Evolutionary conservation across 1,140 invertebrate species (phyloP).

Genomic region (Campoletis sonorensis): DNA sequence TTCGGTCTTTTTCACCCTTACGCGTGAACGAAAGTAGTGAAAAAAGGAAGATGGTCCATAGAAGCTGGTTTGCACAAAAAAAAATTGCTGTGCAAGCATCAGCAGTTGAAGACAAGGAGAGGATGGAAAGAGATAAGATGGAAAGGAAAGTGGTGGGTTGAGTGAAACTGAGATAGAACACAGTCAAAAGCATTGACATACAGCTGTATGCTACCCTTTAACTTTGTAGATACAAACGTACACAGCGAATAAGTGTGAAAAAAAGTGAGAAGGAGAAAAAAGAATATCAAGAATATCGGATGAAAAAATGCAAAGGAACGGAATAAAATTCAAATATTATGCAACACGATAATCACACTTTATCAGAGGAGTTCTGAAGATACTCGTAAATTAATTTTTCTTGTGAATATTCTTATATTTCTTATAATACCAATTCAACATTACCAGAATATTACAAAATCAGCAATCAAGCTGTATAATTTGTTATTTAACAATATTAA

Average conservation of each 20-base stretch:
- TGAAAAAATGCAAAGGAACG: background rate
- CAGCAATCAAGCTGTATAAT: no score
- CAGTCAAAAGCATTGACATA: background rate
- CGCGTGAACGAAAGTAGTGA: constrained; percentile 36
- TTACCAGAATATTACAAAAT: no score
- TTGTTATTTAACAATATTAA: no score
- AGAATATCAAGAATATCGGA: background rate
- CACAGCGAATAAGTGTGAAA: background rate
- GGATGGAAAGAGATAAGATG: constrained; percentile 29
- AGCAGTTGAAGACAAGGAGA: constrained; percentile 39
- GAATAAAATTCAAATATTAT: background rate
- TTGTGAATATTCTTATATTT: no score
- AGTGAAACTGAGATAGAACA: constrained; percentile 43
- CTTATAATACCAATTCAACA: no score
- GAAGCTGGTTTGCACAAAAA: background rate
- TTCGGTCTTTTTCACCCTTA: no score
- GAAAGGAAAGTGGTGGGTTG: constrained; percentile 16
- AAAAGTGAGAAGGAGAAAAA: background rate
- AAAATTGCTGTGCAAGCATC: constrained; percentile 27
- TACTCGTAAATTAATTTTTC: no score
- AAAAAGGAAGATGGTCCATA: constrained; percentile 26
- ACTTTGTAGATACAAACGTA: background rate
- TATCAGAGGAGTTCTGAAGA: no score
- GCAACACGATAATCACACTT: no score
- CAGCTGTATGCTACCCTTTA: background rate